A percentile compares a stretch with the other conserved stretches of the same genome.
phyloP scores from a whole-genome alignment of 2,113 vertebrate species.

The Syngnathus floridae region DNA sequence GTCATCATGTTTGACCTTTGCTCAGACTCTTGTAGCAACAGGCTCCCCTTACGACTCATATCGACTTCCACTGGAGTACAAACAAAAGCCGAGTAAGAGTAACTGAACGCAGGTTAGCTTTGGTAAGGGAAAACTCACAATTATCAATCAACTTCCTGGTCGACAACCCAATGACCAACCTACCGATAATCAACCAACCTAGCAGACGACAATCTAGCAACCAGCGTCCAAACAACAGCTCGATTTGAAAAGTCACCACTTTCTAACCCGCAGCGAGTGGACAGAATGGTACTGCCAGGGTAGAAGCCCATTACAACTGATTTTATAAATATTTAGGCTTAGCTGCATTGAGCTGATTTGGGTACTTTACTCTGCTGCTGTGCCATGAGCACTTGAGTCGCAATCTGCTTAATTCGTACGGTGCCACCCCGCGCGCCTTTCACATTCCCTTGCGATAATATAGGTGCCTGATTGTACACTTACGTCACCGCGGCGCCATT shows the following conservation, averaged over 20 bases:
- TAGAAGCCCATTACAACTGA: slow-evolving; percentile 71
- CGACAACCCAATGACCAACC: background rate
- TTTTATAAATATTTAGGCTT: slow-evolving; percentile 82
- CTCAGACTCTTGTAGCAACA: slow-evolving; percentile 67
- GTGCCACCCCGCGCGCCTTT: slow-evolving; percentile 77
- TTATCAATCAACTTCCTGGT: background rate
- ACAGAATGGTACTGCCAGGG: slow-evolving; percentile 76
- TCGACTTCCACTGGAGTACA: slow-evolving; percentile 66
- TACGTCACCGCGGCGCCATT: slow-evolving; percentile 36
- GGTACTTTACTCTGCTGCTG: slow-evolving; percentile 81
- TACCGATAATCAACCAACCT: background rate
- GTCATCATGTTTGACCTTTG: slow-evolving; percentile 74
- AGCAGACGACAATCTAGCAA: background rate
- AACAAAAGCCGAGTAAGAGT: slow-evolving; percentile 66
- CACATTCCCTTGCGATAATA: slow-evolving; percentile 62
- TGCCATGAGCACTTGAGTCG: slow-evolving; percentile 77
- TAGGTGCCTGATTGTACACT: slow-evolving; percentile 65
- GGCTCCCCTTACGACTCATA: slow-evolving; percentile 68
- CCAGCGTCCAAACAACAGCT: background rate
- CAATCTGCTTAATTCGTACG: slow-evolving; percentile 81
- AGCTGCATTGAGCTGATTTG: slow-evolving; percentile 80
- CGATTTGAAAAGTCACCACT: slow-evolving; percentile 1
- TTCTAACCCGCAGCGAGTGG: slow-evolving; percentile 36
- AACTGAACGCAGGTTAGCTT: slow-evolving; percentile 41
- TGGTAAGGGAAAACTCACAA: slow-evolving; percentile 1